phyloP scores from a whole-genome alignment of 2,797 vertebrate species.

The Sebastes steindachneri region DNA sequence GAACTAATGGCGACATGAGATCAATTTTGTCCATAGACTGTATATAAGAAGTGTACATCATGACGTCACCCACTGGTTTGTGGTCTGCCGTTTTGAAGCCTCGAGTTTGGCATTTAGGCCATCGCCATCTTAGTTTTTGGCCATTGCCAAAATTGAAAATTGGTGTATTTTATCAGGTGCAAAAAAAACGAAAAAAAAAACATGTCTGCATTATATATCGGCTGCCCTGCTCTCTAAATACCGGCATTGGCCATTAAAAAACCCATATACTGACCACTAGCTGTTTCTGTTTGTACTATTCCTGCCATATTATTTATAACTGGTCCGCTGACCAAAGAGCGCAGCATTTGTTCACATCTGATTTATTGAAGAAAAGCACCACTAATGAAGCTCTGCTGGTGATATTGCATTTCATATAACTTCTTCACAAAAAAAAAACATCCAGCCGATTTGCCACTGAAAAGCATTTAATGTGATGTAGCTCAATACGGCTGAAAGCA shows the following conservation, averaged over 20 bases:
- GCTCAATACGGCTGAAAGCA: background rate
- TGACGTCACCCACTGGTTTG: too few relatives aligned
- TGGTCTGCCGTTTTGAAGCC: too few relatives aligned
- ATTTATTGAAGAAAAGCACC: background rate
- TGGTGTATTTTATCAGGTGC: too few relatives aligned
- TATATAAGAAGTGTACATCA: too few relatives aligned
- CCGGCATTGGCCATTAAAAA: background rate
- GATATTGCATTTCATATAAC: background rate
- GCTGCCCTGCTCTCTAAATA: background rate
- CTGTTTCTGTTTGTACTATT: background rate
- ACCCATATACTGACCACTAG: background rate
- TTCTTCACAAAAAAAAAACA: background rate
- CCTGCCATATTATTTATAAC: background rate
- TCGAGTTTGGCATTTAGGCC: too few relatives aligned
- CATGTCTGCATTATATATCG: background rate
- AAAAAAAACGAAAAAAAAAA: too few relatives aligned
- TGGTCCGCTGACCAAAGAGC: too few relatives aligned
- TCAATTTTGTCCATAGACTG: background rate
- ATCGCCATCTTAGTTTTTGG: too few relatives aligned
- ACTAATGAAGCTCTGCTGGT: background rate
- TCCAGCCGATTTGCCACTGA: too few relatives aligned
- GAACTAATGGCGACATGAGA: background rate
- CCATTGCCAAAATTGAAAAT: too few relatives aligned
- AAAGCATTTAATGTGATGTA: background rate
- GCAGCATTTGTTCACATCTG: too few relatives aligned